Percentiles rank a stretch among this genome's conserved stretches.
These are phyloP conservation scores for Caenorhabditis inopinata DNA, from an alignment of 1,140 invertebrate genomes.

Conservation along the genomic window DNA sequence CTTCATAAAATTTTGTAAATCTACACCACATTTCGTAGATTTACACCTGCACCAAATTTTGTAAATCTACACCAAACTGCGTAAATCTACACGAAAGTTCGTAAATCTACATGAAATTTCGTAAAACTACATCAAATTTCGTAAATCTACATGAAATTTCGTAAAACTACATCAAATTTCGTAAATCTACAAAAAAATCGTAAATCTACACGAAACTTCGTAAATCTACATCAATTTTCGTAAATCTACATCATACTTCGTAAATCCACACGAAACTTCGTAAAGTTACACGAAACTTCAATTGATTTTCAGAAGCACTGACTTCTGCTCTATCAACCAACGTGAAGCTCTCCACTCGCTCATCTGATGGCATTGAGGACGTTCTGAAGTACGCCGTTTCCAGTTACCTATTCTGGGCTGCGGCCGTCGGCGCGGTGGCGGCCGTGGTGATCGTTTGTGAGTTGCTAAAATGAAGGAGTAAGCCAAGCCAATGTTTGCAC, in stretches of 20 bases:
- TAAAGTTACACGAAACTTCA: neutral
- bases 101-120: too few relatives aligned
- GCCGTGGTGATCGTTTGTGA: neutral
- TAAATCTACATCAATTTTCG: too few relatives aligned
- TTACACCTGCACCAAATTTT: neutral
- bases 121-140: too few relatives aligned
- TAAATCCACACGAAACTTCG: neutral
- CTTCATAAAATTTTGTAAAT: too few relatives aligned
- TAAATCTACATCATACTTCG: neutral
- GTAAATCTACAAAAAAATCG: too few relatives aligned
- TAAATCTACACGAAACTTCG: too few relatives aligned
- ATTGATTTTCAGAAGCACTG: neutral
- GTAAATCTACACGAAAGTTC: too few relatives aligned
- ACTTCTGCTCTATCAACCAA: slow-evolving; percentile 36
- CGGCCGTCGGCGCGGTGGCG: neutral
- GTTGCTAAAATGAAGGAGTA: neutral
- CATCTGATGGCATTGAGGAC: neutral
- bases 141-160: too few relatives aligned
- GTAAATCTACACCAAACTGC: too few relatives aligned
- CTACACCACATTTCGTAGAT: too few relatives aligned
- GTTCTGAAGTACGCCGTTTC: neutral
- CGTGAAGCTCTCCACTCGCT: neutral
- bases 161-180: too few relatives aligned
- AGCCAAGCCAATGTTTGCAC: neutral
- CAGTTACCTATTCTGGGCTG: neutral